Evolutionary conservation across 2,797 vertebrate species (phyloP), one percentile per base, ranked within the genome.

Genomic region (Nyctalus aviator): DNA sequence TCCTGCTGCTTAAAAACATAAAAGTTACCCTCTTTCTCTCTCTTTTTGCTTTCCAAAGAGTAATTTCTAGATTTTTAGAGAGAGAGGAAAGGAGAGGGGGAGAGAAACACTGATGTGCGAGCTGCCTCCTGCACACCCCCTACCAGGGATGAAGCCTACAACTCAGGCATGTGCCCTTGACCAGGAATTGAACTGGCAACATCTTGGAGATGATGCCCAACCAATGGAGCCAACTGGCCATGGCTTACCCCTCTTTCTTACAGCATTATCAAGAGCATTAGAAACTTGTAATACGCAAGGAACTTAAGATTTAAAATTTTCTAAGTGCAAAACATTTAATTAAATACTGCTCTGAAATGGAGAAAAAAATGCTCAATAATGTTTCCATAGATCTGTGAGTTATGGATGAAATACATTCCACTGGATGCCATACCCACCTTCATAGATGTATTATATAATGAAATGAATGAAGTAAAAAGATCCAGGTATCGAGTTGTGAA

Each of bases 401-500:
- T 50, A 89, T 6, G 32, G 32, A n/a, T 48, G 68, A 53, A 86
- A 86, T 57, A 48, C 21, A 72, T 14, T 35, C 25, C 32, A 44
- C 9, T 78, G 81, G 95, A 66, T 20, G 6, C 69, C 23, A 96
- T 96, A 97, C 96, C 96, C 98, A 99, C 99, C 99, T 99, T 99
- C 99, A 99, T 99, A 98, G 98, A 98, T 95, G 99, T 99, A 98
- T 99, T 99, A 98, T 99, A 99, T 91, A 99, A 98, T 69, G 99
- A 99, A 98, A 99, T 99, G 98, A 99, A 99, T 77, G 99, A 98
- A 73, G 99, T 99, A 97, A 99, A 99, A 97, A 99, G 98, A 97
- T 99, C 99, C 99, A 99, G 98, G 98, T 99, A 99, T 93, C 99
- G 99, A 84, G 99, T 99, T 93, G 99, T 99, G 98, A 99, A 99